phyloP scores from a whole-genome alignment of 2,888 invertebrate species.

The Hyposoter didymator region DNA sequence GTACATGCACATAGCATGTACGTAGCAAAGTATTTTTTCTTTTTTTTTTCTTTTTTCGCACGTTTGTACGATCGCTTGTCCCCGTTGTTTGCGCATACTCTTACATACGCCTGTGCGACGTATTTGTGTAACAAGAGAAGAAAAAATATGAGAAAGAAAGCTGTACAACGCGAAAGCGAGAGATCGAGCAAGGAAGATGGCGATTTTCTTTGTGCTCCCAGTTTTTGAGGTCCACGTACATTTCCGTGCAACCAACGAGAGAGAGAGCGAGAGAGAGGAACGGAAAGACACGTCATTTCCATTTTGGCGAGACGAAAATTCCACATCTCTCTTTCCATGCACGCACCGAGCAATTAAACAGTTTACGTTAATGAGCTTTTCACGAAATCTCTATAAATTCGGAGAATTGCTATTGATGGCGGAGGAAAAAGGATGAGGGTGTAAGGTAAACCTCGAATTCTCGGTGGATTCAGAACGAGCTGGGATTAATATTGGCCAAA shows the following conservation, averaged over 20 bases:
- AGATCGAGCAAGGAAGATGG: slow-evolving; percentile 15
- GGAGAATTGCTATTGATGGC: neutral
- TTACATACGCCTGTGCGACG: slow-evolving; percentile 45
- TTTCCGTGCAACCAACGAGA: neutral
- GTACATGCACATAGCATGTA: slow-evolving; percentile 7
- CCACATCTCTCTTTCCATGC: neutral
- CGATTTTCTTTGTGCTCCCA: slow-evolving; percentile 31
- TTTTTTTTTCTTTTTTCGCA: slow-evolving; percentile 52
- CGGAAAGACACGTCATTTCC: slow-evolving; percentile 3
- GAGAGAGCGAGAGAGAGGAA: neutral
- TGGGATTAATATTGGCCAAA: neutral
- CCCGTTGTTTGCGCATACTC: slow-evolving; percentile 64
- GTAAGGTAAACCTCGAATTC: neutral
- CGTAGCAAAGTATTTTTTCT: slow-evolving; percentile 4
- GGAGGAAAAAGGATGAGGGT: too few species aligned
- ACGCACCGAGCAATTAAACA: neutral
- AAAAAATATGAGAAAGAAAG: slow-evolving; percentile 46
- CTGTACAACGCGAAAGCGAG: slow-evolving; percentile 16
- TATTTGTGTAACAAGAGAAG: slow-evolving; percentile 56
- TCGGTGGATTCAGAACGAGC: neutral
- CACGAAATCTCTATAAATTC: neutral
- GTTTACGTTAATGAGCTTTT: neutral
- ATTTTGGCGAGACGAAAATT: neutral
- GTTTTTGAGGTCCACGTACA: neutral
- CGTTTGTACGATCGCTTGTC: slow-evolving; percentile 59